phyloP scores from a whole-genome alignment of 2,888 invertebrate genomes.

The Andrena haemorrhoa region DNA sequence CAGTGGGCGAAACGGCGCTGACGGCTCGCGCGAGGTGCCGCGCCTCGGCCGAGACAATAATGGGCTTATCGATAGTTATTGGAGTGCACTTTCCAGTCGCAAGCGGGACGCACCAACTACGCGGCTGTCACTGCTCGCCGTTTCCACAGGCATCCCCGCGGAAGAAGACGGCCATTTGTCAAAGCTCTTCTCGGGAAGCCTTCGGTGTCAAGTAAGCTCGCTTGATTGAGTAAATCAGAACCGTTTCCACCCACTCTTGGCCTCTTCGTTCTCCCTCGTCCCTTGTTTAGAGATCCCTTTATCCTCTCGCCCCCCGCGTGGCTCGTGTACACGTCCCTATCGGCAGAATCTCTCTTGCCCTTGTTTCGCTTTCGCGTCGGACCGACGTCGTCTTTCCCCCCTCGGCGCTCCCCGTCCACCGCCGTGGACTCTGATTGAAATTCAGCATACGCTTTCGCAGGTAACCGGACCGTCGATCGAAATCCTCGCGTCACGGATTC shows the following conservation, averaged over 20 bases:
- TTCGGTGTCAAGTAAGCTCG: constrained; percentile 51
- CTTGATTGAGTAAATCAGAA: constrained; percentile 70
- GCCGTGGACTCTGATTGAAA: constrained; percentile 65
- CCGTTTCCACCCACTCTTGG: constrained; percentile 36
- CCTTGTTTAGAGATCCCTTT: constrained; percentile 12
- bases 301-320: neutral
- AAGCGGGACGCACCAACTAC: constrained; percentile 4
- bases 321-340: constrained; percentile 12
- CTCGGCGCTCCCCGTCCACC: neutral
- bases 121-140: constrained; percentile 28
- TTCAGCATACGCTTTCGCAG: constrained; percentile 71
- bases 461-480: constrained; percentile 62
- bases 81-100: constrained; percentile 51
- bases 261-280: neutral
- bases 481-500: constrained; percentile 52
- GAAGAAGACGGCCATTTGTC: constrained; percentile 67
- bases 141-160: constrained; percentile 43
- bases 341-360: constrained; percentile 15
- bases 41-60: constrained; percentile 52
- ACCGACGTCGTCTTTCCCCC: neutral
- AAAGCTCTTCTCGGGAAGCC: constrained; percentile 52
- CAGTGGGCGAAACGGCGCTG: neutral
- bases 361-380: constrained; percentile 15
- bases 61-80: constrained; percentile 63
- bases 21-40: constrained; percentile 17